Percentiles rank a stretch among this genome's conserved stretches.
Evolutionary conservation across 2,797 vertebrate genomes (phyloP).

Genomic region (Syncerus caffer): DNA sequence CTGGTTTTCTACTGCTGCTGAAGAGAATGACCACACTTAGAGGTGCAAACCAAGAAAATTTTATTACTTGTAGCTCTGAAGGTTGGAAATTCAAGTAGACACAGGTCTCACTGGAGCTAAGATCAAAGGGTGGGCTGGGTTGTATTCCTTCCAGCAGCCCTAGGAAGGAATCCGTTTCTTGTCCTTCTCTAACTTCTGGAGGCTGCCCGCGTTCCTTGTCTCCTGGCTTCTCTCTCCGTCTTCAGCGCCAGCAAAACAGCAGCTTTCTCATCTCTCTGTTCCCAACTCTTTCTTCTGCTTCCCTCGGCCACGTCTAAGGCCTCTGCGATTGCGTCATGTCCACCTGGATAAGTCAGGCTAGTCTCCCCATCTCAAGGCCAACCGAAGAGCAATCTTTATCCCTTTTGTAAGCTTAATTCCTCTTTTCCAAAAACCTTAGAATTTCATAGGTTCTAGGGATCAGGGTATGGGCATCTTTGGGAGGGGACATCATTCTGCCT

Average conservation of each 20-base stretch:
- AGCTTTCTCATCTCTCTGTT: neutral
- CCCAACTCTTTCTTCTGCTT: neutral
- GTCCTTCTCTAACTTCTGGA: neutral
- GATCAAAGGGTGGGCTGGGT: neutral
- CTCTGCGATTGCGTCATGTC: neutral
- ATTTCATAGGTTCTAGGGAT: neutral
- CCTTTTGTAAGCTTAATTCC: neutral
- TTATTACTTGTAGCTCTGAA: neutral
- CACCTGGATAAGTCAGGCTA: neutral
- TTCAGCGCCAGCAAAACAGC: neutral
- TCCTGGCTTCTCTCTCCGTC: neutral
- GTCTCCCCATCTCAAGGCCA: neutral
- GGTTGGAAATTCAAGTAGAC: neutral
- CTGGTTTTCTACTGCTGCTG: neutral
- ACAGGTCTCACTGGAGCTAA: neutral
- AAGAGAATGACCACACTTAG: neutral
- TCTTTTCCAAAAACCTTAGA: neutral
- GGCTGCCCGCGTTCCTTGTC: rapidly evolving
- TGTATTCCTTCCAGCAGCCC: neutral
- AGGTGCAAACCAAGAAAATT: neutral
- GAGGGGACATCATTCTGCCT: neutral
- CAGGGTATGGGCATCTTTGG: neutral
- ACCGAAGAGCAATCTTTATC: neutral
- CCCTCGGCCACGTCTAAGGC: neutral
- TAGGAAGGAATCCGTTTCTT: neutral